Conservation (phyloP, 2,888 invertebrate genomes). For the Torymus tubicola region DNA sequence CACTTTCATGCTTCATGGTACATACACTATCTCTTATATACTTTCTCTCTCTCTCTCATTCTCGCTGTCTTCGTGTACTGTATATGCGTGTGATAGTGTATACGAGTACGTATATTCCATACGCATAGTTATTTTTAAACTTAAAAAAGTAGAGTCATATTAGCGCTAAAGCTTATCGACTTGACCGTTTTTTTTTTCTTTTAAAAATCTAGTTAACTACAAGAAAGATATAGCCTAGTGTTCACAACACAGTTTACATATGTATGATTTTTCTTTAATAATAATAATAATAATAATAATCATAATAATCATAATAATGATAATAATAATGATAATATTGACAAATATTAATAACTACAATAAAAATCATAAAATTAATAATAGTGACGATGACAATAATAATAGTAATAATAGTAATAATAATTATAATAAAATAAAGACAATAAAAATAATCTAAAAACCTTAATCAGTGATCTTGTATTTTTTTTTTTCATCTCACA, state of each 20-base stretch:
- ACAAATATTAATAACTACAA: constrained; percentile 38
- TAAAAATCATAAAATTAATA: constrained; percentile 48
- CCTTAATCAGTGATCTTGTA: constrained; percentile 54
- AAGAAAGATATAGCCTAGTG: constrained; percentile 68
- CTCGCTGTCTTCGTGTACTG: constrained; percentile 16
- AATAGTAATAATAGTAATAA: constrained; percentile 41
- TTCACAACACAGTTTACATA: constrained; percentile 70
- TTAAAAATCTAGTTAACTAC: constrained; percentile 66
- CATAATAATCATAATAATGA: constrained; percentile 40
- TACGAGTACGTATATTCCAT: constrained; percentile 43
- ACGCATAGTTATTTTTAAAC: no score
- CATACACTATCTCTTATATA: constrained; percentile 6
- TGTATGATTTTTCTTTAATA: constrained; percentile 12
- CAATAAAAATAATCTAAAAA: constrained; percentile 54
- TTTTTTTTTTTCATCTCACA: constrained; percentile 50
- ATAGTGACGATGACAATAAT: constrained; percentile 45
- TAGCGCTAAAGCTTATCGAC: constrained; percentile 33
- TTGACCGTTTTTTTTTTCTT: constrained; percentile 61
- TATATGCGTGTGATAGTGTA: constrained; percentile 41
- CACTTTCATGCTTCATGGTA: constrained; percentile 16
- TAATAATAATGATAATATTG: constrained; percentile 39
- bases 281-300: constrained; percentile 33
- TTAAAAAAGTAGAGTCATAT: constrained; percentile 10
- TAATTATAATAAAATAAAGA: constrained; percentile 45
- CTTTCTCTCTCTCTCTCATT: no score